Base-by-base conservation (phyloP, 1,140 invertebrate species). In the Heliothis virescens region DNA sequence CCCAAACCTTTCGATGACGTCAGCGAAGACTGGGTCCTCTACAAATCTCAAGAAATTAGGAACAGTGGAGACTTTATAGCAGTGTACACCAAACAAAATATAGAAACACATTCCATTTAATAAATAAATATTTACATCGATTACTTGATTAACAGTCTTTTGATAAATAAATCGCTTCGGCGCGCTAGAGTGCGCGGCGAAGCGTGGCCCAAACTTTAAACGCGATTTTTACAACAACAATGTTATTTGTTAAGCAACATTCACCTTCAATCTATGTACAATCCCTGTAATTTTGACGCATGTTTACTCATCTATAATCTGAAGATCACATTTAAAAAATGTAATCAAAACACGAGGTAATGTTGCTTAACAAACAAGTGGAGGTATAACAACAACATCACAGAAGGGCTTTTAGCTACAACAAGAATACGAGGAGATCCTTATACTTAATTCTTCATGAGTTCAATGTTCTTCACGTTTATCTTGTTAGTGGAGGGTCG, bases 1-100 rank as follows among this genome's bases (percentile, higher is more conserved):
- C 97, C 97, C 0, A 90, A 95, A 79, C 97, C 97, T 0, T 96
- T 97, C 79, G 95, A 95, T 90, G 48, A 95, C 95, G 82, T 96
- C 95, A 88, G 94, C 83, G 73, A 81, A 26, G 91, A 79, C 75
- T 95, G 95, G 95, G 79, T 13, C 16, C 74, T 95, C 9, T 84
- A 85, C 13, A 84, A 82, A 52, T 90, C 77, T 15, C 89, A 94
- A 74, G 94, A 95, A 88, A 92, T 95, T 26, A 88, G 91, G 29
- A 71, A 83, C 53, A 94, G 90, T 65, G 86, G 88, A 67, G 94
- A 95, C 82, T 94, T 88, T 81, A 93, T 95, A 62, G 91, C 88
- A 16, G 82, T 95, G 10, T 95, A 95, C 83, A 59, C 89, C 84
- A 87, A 85, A 50, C 11, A 80, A 67, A 79, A 76, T n/a, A 16